phyloP scores from a whole-genome alignment of 2,888 invertebrate genomes.

The Troglohyphantes excavatus region DNA sequence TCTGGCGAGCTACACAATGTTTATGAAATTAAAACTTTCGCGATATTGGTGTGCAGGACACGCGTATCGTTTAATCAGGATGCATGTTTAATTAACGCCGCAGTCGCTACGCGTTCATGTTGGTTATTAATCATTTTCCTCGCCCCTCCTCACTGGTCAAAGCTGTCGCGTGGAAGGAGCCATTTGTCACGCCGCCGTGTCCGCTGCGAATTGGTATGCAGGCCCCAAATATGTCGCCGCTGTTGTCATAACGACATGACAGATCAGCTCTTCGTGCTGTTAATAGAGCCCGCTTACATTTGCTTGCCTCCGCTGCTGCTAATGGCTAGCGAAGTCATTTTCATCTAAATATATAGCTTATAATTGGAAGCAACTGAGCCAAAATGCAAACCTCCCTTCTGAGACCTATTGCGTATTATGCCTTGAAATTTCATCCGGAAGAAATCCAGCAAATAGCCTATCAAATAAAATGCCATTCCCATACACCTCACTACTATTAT shows the following conservation, averaged over 20 bases:
- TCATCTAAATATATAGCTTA: slow-evolving; percentile 41
- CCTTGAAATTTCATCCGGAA: too few relatives aligned
- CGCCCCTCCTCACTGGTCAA: slow-evolving; percentile 66
- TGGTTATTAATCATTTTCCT: slow-evolving; percentile 70
- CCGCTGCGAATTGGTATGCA: slow-evolving; percentile 69
- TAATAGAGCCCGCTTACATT: slow-evolving; percentile 67
- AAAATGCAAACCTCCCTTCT: background rate
- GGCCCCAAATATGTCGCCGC: slow-evolving; percentile 72
- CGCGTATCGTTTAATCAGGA: slow-evolving; percentile 77
- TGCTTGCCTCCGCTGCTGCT: slow-evolving; percentile 54
- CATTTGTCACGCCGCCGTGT: slow-evolving; percentile 60
- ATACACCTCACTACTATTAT: too few relatives aligned
- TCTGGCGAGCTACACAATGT: slow-evolving; percentile 70
- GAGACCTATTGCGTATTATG: background rate
- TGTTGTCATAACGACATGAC: slow-evolving; percentile 77
- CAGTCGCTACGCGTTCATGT: slow-evolving; percentile 73
- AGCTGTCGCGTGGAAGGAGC: slow-evolving; percentile 69
- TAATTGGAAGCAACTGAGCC: slow-evolving; percentile 43
- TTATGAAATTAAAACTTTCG: slow-evolving; percentile 77
- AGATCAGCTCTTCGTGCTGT: slow-evolving; percentile 71
- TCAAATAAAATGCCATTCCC: too few relatives aligned
- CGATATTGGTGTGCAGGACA: slow-evolving; percentile 74
- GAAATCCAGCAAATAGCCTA: too few relatives aligned
- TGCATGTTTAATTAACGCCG: slow-evolving; percentile 78
- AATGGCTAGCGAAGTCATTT: slow-evolving; percentile 61